A percentile compares a stretch with the other conserved stretches of the same genome.
Evolutionary conservation across 2,113 vertebrate species (phyloP).

Genomic region (Heterocephalus glaber): DNA sequence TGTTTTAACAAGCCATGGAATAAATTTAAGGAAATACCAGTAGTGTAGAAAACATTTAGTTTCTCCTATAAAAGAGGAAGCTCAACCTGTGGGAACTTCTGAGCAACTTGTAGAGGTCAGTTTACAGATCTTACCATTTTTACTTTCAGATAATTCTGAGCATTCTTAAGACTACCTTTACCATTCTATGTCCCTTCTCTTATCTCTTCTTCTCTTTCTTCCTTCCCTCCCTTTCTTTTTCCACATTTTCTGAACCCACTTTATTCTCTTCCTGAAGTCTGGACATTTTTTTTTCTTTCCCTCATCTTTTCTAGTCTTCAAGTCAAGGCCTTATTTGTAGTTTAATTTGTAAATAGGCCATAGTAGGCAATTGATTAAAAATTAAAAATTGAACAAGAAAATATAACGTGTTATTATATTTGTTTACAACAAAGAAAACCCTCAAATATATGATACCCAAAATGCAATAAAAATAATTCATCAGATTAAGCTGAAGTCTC

Average conservation of each 20-base stretch:
- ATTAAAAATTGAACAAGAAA: background rate
- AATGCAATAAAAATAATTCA: constrained; percentile 17
- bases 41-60: background rate
- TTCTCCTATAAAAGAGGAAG: background rate
- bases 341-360: background rate
- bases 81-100: background rate
- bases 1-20: background rate
- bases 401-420: background rate
- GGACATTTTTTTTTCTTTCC: background rate
- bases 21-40: background rate
- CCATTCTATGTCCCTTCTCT: background rate
- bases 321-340: background rate
- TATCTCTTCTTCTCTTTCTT: background rate
- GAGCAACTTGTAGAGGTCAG: background rate
- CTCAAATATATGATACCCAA: background rate
- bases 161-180: background rate
- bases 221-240: background rate
- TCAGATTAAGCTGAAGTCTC: background rate
- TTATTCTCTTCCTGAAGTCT: background rate
- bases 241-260: background rate
- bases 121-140: background rate
- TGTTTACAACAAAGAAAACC: background rate
- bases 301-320: background rate
- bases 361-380: background rate
- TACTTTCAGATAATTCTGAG: background rate